Conservation (phyloP, 2,113 vertebrate genomes). For the Ahaetulla prasina region DNA sequence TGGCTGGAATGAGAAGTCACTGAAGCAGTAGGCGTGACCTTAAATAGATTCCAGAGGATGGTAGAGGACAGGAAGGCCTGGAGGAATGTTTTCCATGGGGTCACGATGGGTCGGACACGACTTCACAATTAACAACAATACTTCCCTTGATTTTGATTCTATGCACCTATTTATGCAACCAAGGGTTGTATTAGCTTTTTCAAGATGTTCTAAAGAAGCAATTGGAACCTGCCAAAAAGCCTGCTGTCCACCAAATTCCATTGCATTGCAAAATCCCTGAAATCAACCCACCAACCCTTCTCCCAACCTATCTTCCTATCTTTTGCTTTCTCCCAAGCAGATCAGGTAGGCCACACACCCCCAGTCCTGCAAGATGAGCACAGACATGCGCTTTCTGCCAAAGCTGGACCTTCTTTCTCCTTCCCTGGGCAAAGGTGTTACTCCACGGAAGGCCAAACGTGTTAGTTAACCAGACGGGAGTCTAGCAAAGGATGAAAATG, state of each 20-base stretch:
- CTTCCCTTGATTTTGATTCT: no score
- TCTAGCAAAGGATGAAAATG: conserved; percentile 71
- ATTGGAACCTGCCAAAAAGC: conserved; percentile 24
- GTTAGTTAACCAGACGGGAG: conserved; percentile 71
- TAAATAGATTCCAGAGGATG: no score
- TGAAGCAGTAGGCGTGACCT: no score
- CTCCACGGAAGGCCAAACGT: conserved; percentile 58
- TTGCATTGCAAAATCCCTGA: conserved; percentile 20
- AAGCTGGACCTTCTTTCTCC: neutral
- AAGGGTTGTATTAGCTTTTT: no score
- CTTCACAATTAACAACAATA: no score
- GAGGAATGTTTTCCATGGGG: no score
- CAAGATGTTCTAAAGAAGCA: neutral
- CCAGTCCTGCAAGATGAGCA: neutral
- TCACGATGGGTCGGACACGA: no score
- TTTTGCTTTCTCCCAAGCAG: conserved; percentile 2
- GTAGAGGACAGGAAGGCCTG: no score
- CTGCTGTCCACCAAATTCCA: neutral
- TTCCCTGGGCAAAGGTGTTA: conserved; percentile 49
- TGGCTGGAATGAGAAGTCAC: no score
- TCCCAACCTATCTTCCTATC: conserved; percentile 18
- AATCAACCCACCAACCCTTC: neutral
- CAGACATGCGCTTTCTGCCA: neutral
- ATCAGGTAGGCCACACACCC: conserved; percentile 39
- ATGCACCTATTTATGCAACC: no score